Base-by-base conservation (phyloP, 2,113 vertebrate species). In the Rhabdornis inornatus region DNA sequence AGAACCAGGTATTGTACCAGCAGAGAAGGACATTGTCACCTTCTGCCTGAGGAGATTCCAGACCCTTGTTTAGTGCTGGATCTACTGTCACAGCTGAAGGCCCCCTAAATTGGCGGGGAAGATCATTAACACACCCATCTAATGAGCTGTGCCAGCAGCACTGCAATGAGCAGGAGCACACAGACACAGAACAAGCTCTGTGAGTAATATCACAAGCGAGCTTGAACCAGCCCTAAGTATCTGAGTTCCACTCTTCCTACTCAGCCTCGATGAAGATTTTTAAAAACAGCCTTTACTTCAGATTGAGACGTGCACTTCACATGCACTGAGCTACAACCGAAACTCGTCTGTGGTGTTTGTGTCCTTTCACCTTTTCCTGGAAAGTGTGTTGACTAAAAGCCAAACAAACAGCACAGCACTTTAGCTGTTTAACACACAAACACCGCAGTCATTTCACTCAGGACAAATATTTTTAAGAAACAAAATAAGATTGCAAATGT, bases 361-460 rank as follows among this genome's bases (percentile, higher is more conserved):
- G 94, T 96, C 90, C 97, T 96, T 97, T 97, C 94, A 96, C 95
- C 97, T 96, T 94, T 93, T 96, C 97, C 95, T 97, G 96, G 91
- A 97, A 97, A 97, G 96, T 87, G 69, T 64, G 59, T 83, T 96
- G 92, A 95, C 86, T 95, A 95, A 95, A 93, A 96, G 92, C 91
- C 96, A 96, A 96, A 92, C 89, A 96, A 96, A 95, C 78, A 95
- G 93, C 92, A 92, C 80, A 95, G 90, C 92, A 86, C 71, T 93
- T 94, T 2, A 90, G 65, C 84, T 83, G 83, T 83, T 49, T n/a
- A 77, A 59, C 2, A 94, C 61, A 81, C 82, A 95, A 96, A 92
- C 49, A 90, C 49, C 0, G 9, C 69, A 66, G 53, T 35, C 86
- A 75, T 77, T 82, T 78, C 13, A 7, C 55, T 77, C 72, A 68